phyloP scores from a whole-genome alignment of 2,797 vertebrate genomes.

The Leuciscus waleckii region DNA sequence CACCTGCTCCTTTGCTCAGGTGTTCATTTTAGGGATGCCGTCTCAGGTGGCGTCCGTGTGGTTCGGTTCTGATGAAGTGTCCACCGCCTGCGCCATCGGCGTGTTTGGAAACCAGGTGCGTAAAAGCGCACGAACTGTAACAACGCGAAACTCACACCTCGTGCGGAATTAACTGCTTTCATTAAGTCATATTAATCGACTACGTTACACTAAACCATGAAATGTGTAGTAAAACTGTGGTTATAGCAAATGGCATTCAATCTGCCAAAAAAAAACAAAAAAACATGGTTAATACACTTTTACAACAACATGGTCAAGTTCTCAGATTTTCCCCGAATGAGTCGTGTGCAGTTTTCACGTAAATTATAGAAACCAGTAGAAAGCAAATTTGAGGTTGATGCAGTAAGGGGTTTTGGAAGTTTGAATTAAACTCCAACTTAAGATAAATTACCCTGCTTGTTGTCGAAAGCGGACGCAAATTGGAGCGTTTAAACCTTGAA shows the following conservation, averaged over 20 bases:
- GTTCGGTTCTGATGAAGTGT: slow-evolving; percentile 94
- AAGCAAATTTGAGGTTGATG: too few species aligned
- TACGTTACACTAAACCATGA: not conserved
- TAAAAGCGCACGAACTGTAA: slow-evolving; percentile 12
- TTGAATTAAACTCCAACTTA: too few species aligned
- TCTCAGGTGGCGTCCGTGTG: slow-evolving; percentile 91
- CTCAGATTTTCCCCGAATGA: not conserved
- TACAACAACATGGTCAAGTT: too few species aligned
- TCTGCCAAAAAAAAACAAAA: too few species aligned
- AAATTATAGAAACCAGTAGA: too few species aligned
- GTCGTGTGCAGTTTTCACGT: not conserved
- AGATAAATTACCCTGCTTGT: too few species aligned
- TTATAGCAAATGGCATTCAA: too few species aligned
- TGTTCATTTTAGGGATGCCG: slow-evolving; percentile 95
- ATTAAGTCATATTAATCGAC: not conserved
- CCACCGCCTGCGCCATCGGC: slow-evolving; percentile 92
- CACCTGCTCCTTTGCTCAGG: slow-evolving; percentile 84
- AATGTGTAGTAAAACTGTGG: too few species aligned
- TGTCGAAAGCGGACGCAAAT: too few species aligned
- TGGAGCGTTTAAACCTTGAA: too few species aligned
- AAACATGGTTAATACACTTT: too few species aligned
- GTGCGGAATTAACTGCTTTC: not conserved
- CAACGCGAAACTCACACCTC: not conserved
- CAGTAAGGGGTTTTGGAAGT: too few species aligned
- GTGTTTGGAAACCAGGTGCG: slow-evolving; percentile 96